Base-by-base conservation (phyloP, 2,888 invertebrate species). In the Mythimna albipuncta region DNA sequence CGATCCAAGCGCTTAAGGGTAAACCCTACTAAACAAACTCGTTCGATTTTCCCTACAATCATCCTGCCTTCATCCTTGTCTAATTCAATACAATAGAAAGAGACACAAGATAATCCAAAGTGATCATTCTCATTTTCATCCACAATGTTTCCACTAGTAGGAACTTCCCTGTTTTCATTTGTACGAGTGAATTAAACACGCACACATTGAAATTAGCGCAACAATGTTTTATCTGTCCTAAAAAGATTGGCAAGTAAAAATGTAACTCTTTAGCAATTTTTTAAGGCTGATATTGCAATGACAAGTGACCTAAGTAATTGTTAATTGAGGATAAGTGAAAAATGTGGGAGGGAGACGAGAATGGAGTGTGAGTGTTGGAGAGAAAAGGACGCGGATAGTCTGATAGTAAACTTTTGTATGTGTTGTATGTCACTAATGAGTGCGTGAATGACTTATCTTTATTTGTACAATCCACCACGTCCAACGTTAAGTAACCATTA, bases 101-200 rank as follows among this genome's bases (percentile, higher is more conserved):
- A 62, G 85, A 80, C n/a, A 11, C 10, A 3, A 41, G 13, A 73
- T 50, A 41, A 66, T 58, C 19, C n/a, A 54, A 72, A 72, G 59
- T 32, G 69, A 75, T 32, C 63, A 64, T 69, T 64, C 47, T 73
- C 47, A 65, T 68, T 55, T 57, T n/a, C 26, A 52, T 32, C 38
- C 59, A 77, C 21, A 58, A 63, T 71, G 68, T 58, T 86, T 64
- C 19, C 83, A 64, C 72, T 78, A 67, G 71, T 84, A 81, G 55
- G 35, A 38, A 81, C 71, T 64, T 69, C 64, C 61, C 59, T 64
- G 44, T 70, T 77, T 89, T 85, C 86, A 87, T 86, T 83, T 89
- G 90, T 91, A 87, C 83, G 86, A 77, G 92, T 93, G 91, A 93
- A 94, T 94, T 92, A 92, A 92, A 91, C 85, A 91, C 92, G 44